Conservation (phyloP, 2,797 vertebrate species). For the Neoniphon sammara region DNA sequence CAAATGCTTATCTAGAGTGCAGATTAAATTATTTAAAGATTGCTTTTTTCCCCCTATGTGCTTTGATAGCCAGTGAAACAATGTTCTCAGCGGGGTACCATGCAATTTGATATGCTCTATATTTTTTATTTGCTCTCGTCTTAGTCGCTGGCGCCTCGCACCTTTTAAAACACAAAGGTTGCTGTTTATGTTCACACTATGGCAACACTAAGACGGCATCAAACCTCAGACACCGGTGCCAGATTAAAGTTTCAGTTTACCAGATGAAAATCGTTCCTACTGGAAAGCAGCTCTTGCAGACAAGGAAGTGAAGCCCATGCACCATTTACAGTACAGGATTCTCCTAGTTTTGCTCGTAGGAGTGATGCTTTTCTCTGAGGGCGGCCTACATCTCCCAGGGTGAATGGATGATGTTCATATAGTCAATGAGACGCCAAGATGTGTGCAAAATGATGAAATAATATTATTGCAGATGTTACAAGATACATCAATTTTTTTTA, state of each 20-base stretch:
- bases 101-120: constrained; percentile 62
- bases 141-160: constrained; percentile 56
- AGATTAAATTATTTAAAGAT: constrained; percentile 32
- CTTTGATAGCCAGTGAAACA: constrained; percentile 56
- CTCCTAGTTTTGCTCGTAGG: background rate
- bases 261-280: constrained; percentile 41
- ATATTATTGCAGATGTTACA: background rate
- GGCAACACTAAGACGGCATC: constrained; percentile 57
- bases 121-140: constrained; percentile 64
- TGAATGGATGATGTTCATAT: background rate
- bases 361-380: too few relatives aligned
- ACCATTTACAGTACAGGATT: constrained; percentile 27
- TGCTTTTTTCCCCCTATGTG: constrained; percentile 19
- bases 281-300: constrained; percentile 46
- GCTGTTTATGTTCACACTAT: constrained; percentile 73
- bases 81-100: constrained; percentile 49
- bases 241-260: constrained; percentile 64
- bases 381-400: background rate
- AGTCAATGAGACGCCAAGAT: background rate
- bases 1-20: constrained; percentile 30
- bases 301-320: constrained; percentile 45
- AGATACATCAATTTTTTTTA: background rate
- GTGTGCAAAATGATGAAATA: background rate
- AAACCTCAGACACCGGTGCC: constrained; percentile 18
- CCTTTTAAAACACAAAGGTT: constrained; percentile 67